These are phyloP conservation scores for Characodon lateralis DNA, from an alignment of 2,797 vertebrate species.

Conservation along the genomic window DNA sequence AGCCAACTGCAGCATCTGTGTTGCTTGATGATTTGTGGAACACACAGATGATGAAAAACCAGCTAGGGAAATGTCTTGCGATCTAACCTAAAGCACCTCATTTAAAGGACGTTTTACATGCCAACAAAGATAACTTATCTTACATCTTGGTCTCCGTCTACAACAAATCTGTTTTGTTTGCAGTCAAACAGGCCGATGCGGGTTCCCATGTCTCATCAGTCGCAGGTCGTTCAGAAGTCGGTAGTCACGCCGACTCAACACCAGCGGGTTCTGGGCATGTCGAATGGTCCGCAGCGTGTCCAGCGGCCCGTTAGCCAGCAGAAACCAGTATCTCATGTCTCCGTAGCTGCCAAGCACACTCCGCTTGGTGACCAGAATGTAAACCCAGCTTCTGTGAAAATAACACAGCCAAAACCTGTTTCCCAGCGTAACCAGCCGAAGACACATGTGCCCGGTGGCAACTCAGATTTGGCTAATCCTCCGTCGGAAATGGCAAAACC, in stretches of 20 bases:
- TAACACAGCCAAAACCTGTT: slow-evolving; percentile 43
- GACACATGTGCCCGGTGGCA: slow-evolving; percentile 15
- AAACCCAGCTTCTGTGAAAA: slow-evolving; percentile 47
- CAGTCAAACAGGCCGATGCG: slow-evolving; percentile 80
- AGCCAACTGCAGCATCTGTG: too few species aligned
- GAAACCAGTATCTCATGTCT: slow-evolving; percentile 44
- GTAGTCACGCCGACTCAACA: slow-evolving; percentile 71
- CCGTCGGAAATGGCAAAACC: slow-evolving; percentile 42
- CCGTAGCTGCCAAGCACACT: slow-evolving; percentile 33
- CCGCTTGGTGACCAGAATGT: slow-evolving; percentile 64
- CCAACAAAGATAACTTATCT: too few species aligned
- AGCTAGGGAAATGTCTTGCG: not conserved
- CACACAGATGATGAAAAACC: too few species aligned
- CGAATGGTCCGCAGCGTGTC: slow-evolving; percentile 83
- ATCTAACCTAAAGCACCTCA: not conserved
- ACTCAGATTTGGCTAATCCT: slow-evolving; percentile 23
- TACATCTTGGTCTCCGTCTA: too few species aligned
- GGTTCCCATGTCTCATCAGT: slow-evolving; percentile 81
- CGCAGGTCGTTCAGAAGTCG: slow-evolving; percentile 55
- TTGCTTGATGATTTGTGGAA: not conserved
- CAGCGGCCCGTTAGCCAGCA: slow-evolving; percentile 71
- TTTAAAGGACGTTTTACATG: not conserved
- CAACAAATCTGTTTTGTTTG: not conserved
- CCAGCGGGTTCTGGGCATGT: slow-evolving; percentile 77
- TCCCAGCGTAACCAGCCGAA: slow-evolving; percentile 49